phyloP scores from a whole-genome alignment of 2,888 invertebrate genomes.

The Microctonus hyperodae region DNA sequence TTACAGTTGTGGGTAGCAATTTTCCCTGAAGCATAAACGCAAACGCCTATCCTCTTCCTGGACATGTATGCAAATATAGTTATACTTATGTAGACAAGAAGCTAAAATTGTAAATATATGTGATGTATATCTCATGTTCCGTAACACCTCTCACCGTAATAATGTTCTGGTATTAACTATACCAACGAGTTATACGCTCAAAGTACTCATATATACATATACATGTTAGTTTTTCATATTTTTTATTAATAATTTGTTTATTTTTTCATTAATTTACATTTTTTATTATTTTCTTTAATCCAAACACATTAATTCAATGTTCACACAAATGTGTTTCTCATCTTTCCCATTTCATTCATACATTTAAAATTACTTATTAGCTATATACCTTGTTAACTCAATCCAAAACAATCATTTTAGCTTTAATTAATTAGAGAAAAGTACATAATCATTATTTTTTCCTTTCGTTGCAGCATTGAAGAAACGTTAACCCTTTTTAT shows the following conservation, averaged over 20 bases:
- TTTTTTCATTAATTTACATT: not conserved
- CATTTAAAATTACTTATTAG: conserved; percentile 1
- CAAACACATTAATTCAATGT: conserved; percentile 11
- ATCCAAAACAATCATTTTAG: too few species aligned
- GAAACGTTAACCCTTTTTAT: too few species aligned
- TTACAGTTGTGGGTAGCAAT: conserved; percentile 23
- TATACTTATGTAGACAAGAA: conserved; percentile 1
- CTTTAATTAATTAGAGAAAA: too few species aligned
- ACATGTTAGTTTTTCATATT: too few species aligned
- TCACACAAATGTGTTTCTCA: not conserved
- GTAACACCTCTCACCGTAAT: conserved; percentile 30
- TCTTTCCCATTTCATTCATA: not conserved
- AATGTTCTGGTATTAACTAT: conserved; percentile 30
- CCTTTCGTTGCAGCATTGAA: too few species aligned
- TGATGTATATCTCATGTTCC: conserved; percentile 21
- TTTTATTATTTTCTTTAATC: not conserved
- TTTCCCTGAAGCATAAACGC: conserved; percentile 20
- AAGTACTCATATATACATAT: conserved; percentile 5
- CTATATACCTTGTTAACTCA: conserved; percentile 23
- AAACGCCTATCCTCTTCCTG: conserved; percentile 4
- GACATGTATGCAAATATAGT: not conserved
- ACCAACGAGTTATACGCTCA: conserved; percentile 12
- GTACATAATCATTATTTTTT: too few species aligned
- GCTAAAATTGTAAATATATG: conserved; percentile 13
- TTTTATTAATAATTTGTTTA: not conserved